Evolutionary conservation across 2,797 vertebrate genomes (phyloP).

Genomic region (Holocentrus rufus): DNA sequence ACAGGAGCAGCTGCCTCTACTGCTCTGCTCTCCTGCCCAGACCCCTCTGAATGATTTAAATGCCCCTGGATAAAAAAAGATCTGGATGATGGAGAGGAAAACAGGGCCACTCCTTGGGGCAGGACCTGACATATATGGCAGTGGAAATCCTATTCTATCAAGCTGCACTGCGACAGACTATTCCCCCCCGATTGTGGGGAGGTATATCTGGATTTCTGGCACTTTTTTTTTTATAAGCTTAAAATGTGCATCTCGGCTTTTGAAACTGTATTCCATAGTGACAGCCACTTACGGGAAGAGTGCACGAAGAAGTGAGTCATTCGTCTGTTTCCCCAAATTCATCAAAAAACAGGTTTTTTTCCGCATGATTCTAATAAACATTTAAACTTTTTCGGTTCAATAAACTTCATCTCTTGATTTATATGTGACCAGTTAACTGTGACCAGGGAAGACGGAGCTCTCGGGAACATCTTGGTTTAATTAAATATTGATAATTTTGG

Average conservation of each 20-base stretch:
- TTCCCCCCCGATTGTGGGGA: background rate
- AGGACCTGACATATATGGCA: conserved; percentile 54
- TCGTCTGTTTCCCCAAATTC: conserved; percentile 1
- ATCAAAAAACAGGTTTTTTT: background rate
- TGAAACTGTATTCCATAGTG: background rate
- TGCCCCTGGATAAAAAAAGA: conserved; percentile 75
- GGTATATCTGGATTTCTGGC: conserved; percentile 1
- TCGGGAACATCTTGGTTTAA: conserved; percentile 55
- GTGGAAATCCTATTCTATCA: conserved; percentile 39
- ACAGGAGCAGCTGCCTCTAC: conserved; percentile 60
- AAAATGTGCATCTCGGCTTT: background rate
- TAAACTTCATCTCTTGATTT: conserved; percentile 20
- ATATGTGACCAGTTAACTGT: conserved; percentile 31
- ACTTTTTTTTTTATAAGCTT: conserved; percentile 19
- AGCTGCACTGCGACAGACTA: conserved; percentile 30
- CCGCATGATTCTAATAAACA: background rate
- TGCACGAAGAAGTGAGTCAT: background rate
- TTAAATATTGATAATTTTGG: conserved; percentile 69
- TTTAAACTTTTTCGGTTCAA: background rate
- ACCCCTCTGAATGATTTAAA: conserved; percentile 78
- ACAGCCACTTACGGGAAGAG: background rate
- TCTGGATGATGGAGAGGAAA: conserved; percentile 54
- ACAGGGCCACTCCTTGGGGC: conserved; percentile 60
- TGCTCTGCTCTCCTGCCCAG: conserved; percentile 54
- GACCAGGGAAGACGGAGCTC: conserved; percentile 37